Evolutionary conservation across 2,113 vertebrate species (phyloP), one percentile per base, ranked within the genome.

Genomic region (Podilymbus podiceps): DNA sequence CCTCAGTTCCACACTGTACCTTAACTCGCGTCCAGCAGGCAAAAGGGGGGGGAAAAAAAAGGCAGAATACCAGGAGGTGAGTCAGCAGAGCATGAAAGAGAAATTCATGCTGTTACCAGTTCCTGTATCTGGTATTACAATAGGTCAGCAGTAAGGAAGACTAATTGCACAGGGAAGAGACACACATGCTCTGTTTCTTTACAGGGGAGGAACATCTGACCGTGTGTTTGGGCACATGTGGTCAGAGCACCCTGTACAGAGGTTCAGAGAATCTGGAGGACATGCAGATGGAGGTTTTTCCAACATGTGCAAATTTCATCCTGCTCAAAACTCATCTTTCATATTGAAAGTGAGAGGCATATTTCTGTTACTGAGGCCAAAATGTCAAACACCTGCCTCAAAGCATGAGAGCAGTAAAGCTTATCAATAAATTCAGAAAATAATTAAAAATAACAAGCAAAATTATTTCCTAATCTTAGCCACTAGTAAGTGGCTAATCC

Each of bases 161-260:
- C 44, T 31, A 79, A 64, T 44, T 44, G 30, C 63, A 11, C 40
- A 71, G 31, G 22, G 20, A 74, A 82, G 47, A 84, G 11, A 53
- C 15, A 52, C 11, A 9, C 6, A 47, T 9, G 8, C 8, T 21
- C 27, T 22, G 12, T n/a, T 53, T 90, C 71, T 59, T 44, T 42
- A 27, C 46, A 85, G n/a, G 9, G 15, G 33, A 85, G 59, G 15
- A 82, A 58, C 5, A n/a, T 31, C 69, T 63, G 38, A 82, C 31
- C 22, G 24, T 0, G 0, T 31, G 24, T 38, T 11, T 67, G 62
- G 10, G 40, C 52, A 72, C 20, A 11, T 18, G 38, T 63, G 38
- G 55, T 27, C 31, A 49, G 10, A 59, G 33, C 1, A 1, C 19
- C 16, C 75, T 28, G 22, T 14, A 22, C 8, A 77, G 30, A 59